These are phyloP conservation scores for Parambassis ranga DNA, from an alignment of 2,797 vertebrate genomes.

Conservation along the genomic window DNA sequence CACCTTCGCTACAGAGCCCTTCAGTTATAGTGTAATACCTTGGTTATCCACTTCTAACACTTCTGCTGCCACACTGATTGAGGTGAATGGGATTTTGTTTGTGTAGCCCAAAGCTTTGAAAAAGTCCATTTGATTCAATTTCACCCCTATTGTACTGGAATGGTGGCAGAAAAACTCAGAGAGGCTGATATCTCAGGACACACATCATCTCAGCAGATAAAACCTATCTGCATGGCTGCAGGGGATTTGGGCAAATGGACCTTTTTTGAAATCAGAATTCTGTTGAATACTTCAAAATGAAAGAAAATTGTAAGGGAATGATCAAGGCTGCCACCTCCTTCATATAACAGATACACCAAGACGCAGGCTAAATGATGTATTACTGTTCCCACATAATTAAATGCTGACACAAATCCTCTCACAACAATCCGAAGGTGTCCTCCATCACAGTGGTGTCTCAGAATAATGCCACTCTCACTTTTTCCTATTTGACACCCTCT, in stretches of 20 bases:
- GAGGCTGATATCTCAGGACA: slow-evolving; percentile 10
- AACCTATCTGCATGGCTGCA: neutral
- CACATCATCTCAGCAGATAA: neutral
- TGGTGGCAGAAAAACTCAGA: slow-evolving; percentile 1
- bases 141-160: slow-evolving; percentile 2
- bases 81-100: slow-evolving; percentile 19
- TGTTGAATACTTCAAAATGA: neutral
- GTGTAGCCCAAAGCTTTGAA: slow-evolving; percentile 9
- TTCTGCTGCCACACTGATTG: neutral
- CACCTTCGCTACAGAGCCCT: too few species aligned
- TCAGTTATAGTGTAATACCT: too few species aligned
- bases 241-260: neutral
- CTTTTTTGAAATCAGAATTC: neutral
- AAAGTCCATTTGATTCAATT: slow-evolving; percentile 41
- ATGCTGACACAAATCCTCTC: slow-evolving; percentile 29
- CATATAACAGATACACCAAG: neutral
- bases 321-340: neutral
- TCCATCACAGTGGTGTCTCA: slow-evolving; percentile 30
- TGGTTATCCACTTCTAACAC: slow-evolving; percentile 7
- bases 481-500: slow-evolving; percentile 44
- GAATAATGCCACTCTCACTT: slow-evolving; percentile 35
- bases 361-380: slow-evolving; percentile 22
- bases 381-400: slow-evolving; percentile 36
- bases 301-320: neutral
- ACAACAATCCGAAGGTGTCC: slow-evolving; percentile 40